Evolutionary conservation across 2,888 invertebrate species (phyloP).

Genomic region (Automeris io): DNA sequence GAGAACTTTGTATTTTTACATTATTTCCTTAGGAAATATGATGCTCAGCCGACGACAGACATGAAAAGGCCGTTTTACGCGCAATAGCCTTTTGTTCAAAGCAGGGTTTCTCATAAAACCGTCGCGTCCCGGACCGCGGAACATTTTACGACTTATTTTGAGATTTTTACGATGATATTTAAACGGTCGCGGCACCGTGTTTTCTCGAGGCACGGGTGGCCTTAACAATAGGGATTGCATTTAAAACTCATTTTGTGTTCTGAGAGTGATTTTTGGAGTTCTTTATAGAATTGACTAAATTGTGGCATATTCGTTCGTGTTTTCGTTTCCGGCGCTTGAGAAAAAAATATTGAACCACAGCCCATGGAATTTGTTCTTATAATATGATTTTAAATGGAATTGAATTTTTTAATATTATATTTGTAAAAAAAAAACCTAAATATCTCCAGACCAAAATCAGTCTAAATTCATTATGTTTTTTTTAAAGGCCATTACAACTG

Average conservation of each 20-base stretch:
- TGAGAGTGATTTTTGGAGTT: too few species aligned
- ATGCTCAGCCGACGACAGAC: not conserved
- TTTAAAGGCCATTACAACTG: too few species aligned
- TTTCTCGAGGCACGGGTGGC: conserved; percentile 19
- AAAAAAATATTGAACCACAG: too few species aligned
- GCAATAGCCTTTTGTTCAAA: conserved; percentile 14
- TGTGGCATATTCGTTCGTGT: too few species aligned
- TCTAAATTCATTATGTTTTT: too few species aligned
- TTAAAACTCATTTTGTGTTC: conserved; percentile 8
- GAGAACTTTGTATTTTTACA: not conserved
- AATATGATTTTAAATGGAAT: too few species aligned
- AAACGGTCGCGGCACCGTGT: conserved; percentile 15
- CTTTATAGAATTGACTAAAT: too few species aligned
- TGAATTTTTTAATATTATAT: too few species aligned
- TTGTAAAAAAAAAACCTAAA: too few species aligned
- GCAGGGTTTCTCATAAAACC: conserved; percentile 21
- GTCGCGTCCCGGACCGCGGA: conserved; percentile 14
- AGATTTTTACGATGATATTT: conserved; percentile 40
- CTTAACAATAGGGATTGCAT: conserved; percentile 14
- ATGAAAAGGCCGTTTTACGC: conserved; percentile 1
- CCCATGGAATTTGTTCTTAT: too few species aligned
- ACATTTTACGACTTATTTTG: conserved; percentile 38
- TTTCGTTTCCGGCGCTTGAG: too few species aligned
- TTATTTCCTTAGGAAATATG: not conserved
- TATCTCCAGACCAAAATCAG: too few species aligned